Evolutionary conservation across 2,888 invertebrate species (phyloP).

Genomic region (Hemithea aestivaria): DNA sequence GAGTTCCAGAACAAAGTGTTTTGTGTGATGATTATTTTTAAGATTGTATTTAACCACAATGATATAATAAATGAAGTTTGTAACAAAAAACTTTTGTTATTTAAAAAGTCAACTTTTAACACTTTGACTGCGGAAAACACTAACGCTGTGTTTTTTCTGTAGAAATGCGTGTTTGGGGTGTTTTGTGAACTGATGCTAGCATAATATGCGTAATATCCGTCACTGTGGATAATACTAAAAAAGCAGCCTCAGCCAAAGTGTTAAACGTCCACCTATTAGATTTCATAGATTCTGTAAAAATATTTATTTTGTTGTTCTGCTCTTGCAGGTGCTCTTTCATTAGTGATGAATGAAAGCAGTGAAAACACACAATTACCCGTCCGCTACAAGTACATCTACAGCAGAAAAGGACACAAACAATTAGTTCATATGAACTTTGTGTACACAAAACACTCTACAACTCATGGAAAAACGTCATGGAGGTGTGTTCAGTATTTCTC

Average conservation of each 20-base stretch:
- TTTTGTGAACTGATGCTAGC: no score
- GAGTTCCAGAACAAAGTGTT: slow-evolving; percentile 27
- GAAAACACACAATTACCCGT: slow-evolving; percentile 60
- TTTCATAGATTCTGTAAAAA: no score
- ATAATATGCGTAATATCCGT: slow-evolving; percentile 13
- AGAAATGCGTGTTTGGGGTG: no score
- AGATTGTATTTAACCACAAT: slow-evolving; percentile 36
- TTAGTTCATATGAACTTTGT: slow-evolving; percentile 76
- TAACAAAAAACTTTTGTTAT: no score
- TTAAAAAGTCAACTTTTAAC: no score
- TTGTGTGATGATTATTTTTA: slow-evolving; percentile 44
- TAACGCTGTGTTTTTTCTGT: no score
- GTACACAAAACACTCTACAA: slow-evolving; percentile 75
- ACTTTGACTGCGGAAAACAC: no score
- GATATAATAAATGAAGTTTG: slow-evolving; percentile 25
- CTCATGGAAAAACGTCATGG: slow-evolving; percentile 75
- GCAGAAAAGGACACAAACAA: slow-evolving; percentile 76
- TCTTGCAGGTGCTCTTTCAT: slow-evolving; percentile 69
- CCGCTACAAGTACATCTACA: slow-evolving; percentile 73
- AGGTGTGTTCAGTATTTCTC: slow-evolving; percentile 75
- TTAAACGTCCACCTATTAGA: no score
- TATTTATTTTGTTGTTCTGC: no score
- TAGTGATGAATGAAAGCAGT: slow-evolving; percentile 63
- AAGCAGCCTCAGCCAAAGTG: no score
- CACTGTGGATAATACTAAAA: no score